phyloP scores from a whole-genome alignment of 2,797 vertebrate species.

The Carapus acus region DNA sequence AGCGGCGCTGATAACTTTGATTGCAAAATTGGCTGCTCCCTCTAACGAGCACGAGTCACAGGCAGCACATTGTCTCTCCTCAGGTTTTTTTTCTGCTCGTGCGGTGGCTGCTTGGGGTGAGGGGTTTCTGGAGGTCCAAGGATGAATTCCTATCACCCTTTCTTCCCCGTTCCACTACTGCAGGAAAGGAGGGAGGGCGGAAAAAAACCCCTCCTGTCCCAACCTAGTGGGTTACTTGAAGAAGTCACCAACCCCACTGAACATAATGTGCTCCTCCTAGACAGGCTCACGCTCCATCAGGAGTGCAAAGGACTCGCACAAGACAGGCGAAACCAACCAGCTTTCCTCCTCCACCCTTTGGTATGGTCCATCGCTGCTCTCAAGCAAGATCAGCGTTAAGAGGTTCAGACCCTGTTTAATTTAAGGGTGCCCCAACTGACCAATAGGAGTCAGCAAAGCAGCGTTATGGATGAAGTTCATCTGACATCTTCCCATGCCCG shows the following conservation, averaged over 20 bases:
- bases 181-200: slow-evolving; percentile 12
- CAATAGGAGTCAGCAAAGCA: no score
- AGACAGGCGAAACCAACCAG: slow-evolving; percentile 32
- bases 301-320: slow-evolving; percentile 31
- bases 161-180: slow-evolving; percentile 4
- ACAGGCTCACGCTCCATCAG: slow-evolving; percentile 48
- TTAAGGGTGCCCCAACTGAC: no score
- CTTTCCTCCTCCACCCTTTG: no score
- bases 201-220: slow-evolving; percentile 51
- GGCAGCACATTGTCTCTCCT: slow-evolving; percentile 9
- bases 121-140: slow-evolving; percentile 15
- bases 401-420: no score
- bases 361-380: no score
- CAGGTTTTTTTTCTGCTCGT: no score
- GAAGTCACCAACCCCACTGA: slow-evolving; percentile 57
- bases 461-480: no score
- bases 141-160: slow-evolving; percentile 12
- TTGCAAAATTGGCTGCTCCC: slow-evolving; percentile 12
- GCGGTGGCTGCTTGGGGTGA: neutral
- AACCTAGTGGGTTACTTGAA: no score
- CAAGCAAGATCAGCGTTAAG: no score
- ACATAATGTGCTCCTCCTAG: slow-evolving; percentile 48
- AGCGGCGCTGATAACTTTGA: slow-evolving; percentile 12
- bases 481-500: no score
- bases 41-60: slow-evolving; percentile 2